phyloP scores from a whole-genome alignment of 2,113 vertebrate genomes.

The Bucco capensis region DNA sequence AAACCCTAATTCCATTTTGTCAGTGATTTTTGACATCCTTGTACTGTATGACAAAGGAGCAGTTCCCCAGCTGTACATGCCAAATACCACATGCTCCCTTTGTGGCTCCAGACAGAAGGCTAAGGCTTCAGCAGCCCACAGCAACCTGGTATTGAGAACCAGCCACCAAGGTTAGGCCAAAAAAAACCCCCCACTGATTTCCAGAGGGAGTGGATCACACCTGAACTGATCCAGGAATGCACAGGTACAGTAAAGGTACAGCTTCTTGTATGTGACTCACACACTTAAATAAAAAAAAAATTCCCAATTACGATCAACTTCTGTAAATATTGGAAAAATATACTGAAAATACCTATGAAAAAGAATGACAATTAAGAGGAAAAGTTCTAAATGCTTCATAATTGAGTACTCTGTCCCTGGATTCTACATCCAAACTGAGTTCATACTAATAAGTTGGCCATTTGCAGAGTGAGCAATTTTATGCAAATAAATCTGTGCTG shows the following conservation, averaged over 20 bases:
- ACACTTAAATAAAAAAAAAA: not conserved
- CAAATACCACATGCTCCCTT: not conserved
- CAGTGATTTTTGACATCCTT: not conserved
- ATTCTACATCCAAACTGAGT: not conserved
- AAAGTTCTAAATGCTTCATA: not conserved
- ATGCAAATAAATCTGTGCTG: not conserved
- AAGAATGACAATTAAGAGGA: not conserved
- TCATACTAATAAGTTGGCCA: not conserved
- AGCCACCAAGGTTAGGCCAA: not conserved
- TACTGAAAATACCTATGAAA: not conserved
- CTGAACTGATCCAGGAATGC: not conserved
- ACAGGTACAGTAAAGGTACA: not conserved
- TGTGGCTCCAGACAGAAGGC: not conserved
- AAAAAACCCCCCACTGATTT: not conserved
- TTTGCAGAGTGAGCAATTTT: not conserved
- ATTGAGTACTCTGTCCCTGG: not conserved
- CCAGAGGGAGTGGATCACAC: not conserved
- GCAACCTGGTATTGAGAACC: not conserved
- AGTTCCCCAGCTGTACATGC: not conserved
- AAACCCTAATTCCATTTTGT: not conserved
- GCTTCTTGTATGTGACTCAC: not conserved
- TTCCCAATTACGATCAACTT: not conserved
- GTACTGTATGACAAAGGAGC: not conserved
- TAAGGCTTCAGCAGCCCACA: not conserved
- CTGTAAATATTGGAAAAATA: not conserved